Percentiles rank a stretch among this genome's conserved stretches.
Conservation (phyloP, 1,140 invertebrate species). For the Leptinotarsa defecta region DNA sequence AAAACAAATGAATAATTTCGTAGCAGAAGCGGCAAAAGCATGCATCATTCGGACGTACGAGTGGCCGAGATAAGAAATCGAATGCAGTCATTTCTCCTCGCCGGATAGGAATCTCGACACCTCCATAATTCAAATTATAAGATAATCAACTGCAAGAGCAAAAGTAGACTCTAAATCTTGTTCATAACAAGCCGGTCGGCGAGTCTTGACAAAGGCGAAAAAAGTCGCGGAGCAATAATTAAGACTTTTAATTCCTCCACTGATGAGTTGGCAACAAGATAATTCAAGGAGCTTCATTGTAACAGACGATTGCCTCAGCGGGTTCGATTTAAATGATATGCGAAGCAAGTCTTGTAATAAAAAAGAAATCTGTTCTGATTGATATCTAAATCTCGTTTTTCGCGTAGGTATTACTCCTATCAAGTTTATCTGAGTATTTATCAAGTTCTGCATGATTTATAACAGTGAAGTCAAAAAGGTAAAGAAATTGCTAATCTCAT, state of each 20-base stretch:
- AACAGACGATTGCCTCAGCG: not conserved
- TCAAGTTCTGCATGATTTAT: too few relatives aligned
- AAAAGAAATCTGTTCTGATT: not conserved
- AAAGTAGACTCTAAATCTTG: not conserved
- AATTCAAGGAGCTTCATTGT: not conserved
- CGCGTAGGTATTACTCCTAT: too few relatives aligned
- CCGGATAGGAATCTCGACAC: constrained; percentile 14
- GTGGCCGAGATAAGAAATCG: not conserved
- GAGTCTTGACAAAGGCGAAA: constrained; percentile 1
- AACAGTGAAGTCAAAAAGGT: too few relatives aligned
- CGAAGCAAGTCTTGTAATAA: not conserved
- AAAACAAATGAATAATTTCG: constrained; percentile 15
- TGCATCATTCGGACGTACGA: constrained; percentile 9
- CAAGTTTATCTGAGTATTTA: too few relatives aligned
- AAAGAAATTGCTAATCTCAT: too few relatives aligned
- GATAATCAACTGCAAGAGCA: constrained; percentile 17
- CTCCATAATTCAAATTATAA: constrained; percentile 18
- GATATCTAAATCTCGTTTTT: not conserved
- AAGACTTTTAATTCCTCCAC: not conserved
- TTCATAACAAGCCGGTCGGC: constrained; percentile 10
- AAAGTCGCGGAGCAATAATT: constrained; percentile 5
- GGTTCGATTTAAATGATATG: not conserved
- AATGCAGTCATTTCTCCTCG: not conserved
- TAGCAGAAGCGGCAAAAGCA: constrained; percentile 10
- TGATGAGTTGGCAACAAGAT: constrained; percentile 5